Percentiles rank a stretch among this genome's conserved stretches.
Conservation (phyloP, 92 coral and sea anemone species). For the Zoanthus gigantus region DNA sequence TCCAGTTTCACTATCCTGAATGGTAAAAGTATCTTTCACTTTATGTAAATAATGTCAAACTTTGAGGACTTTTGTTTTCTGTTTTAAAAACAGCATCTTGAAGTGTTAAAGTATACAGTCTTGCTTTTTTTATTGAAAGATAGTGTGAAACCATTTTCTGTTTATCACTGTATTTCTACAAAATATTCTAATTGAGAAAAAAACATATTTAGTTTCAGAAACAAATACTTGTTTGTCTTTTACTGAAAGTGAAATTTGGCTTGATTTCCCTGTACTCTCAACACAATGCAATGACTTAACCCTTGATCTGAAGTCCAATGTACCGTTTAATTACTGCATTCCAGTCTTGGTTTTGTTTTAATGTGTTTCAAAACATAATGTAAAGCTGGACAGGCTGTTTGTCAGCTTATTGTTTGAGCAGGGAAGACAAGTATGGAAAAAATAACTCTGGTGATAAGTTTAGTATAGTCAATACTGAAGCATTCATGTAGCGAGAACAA, state of each 20-base stretch:
- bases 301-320: constrained; percentile 11
- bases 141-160: background rate
- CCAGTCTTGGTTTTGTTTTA: background rate
- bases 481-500: background rate
- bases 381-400: background rate
- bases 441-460: background rate
- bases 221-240: background rate
- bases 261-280: background rate
- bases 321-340: background rate
- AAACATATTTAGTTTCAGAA: background rate
- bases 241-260: background rate
- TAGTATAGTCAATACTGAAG: background rate
- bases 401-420: background rate
- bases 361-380: background rate
- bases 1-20: background rate
- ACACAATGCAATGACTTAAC: background rate
- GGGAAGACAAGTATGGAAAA: background rate
- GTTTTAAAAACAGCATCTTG: constrained; percentile 7
- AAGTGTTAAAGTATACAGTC: constrained; percentile 1
- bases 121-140: background rate
- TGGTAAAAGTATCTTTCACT: constrained; percentile 29
- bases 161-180: background rate
- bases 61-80: background rate
- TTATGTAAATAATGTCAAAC: constrained; percentile 38
- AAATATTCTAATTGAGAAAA: background rate